Base-by-base conservation (phyloP, 1,140 invertebrate genomes). In the Orius insidiosus region DNA sequence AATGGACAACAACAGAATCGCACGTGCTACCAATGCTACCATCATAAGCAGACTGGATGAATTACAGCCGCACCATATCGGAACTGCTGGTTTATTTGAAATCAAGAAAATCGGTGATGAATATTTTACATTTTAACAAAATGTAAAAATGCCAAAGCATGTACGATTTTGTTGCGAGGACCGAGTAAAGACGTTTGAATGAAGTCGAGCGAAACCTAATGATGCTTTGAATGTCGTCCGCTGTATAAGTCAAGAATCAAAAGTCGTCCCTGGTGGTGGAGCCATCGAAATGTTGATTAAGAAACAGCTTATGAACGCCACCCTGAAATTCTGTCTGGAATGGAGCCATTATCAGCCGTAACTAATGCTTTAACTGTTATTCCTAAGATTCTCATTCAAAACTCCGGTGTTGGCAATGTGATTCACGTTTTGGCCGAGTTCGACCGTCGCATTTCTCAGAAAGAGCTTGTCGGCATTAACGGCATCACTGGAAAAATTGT, bases 131-230 rank as follows among this genome's bases (percentile, higher is more conserved):
- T 98, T 85, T 59, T 99, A 39, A 89, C 85, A 0, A 80, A 98
- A 55, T 98, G 94, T 64, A 84, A 86, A 58, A 81, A 97, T 63
- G 94, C 94, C 2, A 98, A 98, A 80, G 96, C 96, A 8, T 98
- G 95, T 59, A 98, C 95, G 1, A 95, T 99, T 57, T 63, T 98
- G 44, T 65, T 99, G 15, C 72, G 95, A 42, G 96, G 95, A 16
- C 88, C 94, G 15, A 95, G 88, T 52, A 98, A 98, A 67, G 96
- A 98, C 62, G 78, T 44, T 68, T 99, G 15, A 95, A 92, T 60
- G 94, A 99, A 68, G 86, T 92, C 15, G 95, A 99, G 61, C 76
- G 96, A 48, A 99, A 98, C 68, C 69, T 99, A 93, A 98, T 63
- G 96, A 99, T 68, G 95, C 96, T 33, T 71, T 99, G 54, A 82